Evolutionary conservation across 2,888 invertebrate species (phyloP), one percentile per base, ranked within the genome.

Genomic region (Torymus auratus): DNA sequence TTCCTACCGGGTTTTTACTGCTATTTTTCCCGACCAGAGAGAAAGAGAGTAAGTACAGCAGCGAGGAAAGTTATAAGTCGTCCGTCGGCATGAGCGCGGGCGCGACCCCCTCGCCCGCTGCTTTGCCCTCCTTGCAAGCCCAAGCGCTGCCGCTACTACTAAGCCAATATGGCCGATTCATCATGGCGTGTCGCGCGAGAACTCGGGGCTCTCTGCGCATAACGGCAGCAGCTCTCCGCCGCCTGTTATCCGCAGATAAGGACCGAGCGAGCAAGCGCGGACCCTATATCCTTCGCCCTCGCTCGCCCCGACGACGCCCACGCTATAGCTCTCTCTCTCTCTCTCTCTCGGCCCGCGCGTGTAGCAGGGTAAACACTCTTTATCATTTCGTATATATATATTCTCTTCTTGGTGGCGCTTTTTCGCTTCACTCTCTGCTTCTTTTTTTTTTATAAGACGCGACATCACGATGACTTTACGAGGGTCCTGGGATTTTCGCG

Each of bases 141-240:
- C 28, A 2, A 28, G 2, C 28, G 28, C 7, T 28, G 5, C 7
- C 28, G 28, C 28, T 28, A 28, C 82, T 85, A 85, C 84, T 85
- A 83, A 86, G 86, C 85, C 87, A 89, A 89, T 85, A 89, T 87
- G 88, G 88, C 88, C 89, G 89, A 89, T 90, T 89, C 88, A 89
- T 90, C 89, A 89, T 88, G 87, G 86, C 86, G 86, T 87, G 83
- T 87, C 83, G 58, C 83, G 75, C 28, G 28, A 5, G 28, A 28
- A 28, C 28, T 28, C 28, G 28, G 28, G 28, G 28, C 28, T 28
- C 28, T 28, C 28, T 28, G 28, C 28, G 7, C 7, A 28, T 28
- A 28, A 28, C 28, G 28, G 28, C 28, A 28, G 28, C 28, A 28
- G 28, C 28, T 3, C 28, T 28, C 5, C 7, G 28, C 85, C 84